phyloP scores from a whole-genome alignment of 2,797 vertebrate species.

The Artibeus jamaicensis region DNA sequence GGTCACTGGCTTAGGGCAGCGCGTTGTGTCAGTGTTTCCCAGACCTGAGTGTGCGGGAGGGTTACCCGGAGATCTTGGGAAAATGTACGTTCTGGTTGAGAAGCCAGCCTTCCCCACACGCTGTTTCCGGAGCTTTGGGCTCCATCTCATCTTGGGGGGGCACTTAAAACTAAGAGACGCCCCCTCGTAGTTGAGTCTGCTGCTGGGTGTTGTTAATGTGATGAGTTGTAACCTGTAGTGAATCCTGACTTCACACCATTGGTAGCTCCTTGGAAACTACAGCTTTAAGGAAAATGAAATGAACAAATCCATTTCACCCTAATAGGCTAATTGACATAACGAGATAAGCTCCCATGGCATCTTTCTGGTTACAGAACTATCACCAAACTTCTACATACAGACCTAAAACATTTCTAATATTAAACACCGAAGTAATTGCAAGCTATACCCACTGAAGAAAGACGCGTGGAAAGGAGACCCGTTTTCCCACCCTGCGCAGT shows the following conservation, averaged over 20 bases:
- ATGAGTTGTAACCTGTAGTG: not conserved
- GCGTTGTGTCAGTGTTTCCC: not conserved
- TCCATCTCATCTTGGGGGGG: too few species aligned
- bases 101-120: not conserved
- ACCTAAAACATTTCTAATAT: not conserved
- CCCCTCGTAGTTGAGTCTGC: not conserved
- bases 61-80: not conserved
- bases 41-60: not conserved
- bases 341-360: too few species aligned
- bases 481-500: not conserved
- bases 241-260: not conserved
- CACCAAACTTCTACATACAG: not conserved
- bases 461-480: not conserved
- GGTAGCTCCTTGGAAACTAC: not conserved
- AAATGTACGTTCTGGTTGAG: not conserved
- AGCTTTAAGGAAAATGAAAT: not conserved
- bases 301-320: not conserved
- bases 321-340: not conserved
- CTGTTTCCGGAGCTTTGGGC: not conserved
- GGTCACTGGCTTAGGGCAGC: not conserved
- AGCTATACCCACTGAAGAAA: not conserved
- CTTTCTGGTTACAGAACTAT: not conserved
- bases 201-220: not conserved
- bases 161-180: not conserved
- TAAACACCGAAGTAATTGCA: not conserved